A percentile compares a stretch with the other conserved stretches of the same genome.
phyloP scores from a whole-genome alignment of 2,113 vertebrate genomes.

The Syngnathus scovelli region DNA sequence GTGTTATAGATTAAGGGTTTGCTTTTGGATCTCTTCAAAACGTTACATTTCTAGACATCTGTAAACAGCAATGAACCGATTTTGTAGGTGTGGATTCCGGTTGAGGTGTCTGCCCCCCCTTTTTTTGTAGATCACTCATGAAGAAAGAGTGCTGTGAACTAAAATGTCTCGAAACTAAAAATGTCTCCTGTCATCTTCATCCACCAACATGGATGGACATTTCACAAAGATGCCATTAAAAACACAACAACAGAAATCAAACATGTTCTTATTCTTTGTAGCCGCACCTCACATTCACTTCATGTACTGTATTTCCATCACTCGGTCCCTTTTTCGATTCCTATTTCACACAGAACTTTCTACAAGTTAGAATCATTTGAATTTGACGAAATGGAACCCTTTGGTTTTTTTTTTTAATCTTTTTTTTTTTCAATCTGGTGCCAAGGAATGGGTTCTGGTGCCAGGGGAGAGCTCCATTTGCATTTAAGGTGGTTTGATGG shows the following conservation, averaged over 20 bases:
- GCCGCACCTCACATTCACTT: constrained; percentile 50
- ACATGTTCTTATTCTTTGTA: constrained; percentile 56
- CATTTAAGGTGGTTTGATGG: constrained; percentile 50
- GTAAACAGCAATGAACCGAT: constrained; percentile 50
- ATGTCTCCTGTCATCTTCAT: constrained; percentile 56
- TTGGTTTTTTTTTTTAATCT: constrained; percentile 54
- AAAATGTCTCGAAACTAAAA: constrained; percentile 34
- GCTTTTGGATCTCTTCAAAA: constrained; percentile 58
- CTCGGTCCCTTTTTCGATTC: constrained; percentile 56
- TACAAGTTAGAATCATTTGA: constrained; percentile 61
- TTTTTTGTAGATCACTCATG: constrained; percentile 36
- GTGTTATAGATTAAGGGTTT: constrained; percentile 59
- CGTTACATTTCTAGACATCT: constrained; percentile 49
- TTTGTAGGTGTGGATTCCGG: constrained; percentile 19
- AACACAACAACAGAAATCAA: constrained; percentile 57
- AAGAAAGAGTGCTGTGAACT: constrained; percentile 30
- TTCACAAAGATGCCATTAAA: constrained; percentile 58
- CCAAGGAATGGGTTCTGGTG: constrained; percentile 52
- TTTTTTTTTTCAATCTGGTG: constrained; percentile 60
- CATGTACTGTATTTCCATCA: constrained; percentile 59
- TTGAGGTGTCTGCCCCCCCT: constrained; percentile 17
- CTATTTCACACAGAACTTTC: constrained; percentile 60
- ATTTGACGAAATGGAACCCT: constrained; percentile 56
- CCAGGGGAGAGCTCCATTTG: constrained; percentile 52
- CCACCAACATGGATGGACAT: constrained; percentile 60